A percentile compares a stretch with the other conserved stretches of the same genome.
phyloP scores from a whole-genome alignment of 2,113 vertebrate species.

The Trogon melanurus region DNA sequence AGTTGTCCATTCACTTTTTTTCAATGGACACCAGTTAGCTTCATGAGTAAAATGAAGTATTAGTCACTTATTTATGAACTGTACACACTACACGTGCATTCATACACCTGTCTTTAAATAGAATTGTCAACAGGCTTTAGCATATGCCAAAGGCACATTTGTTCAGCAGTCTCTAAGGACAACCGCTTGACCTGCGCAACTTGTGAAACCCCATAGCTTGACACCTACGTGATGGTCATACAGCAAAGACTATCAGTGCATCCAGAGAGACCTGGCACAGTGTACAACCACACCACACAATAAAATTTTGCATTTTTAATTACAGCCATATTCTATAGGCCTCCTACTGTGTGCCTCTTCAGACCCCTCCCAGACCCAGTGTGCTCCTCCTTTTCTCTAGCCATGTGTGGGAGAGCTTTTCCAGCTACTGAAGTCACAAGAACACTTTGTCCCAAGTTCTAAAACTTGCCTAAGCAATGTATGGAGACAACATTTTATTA shows the following conservation, averaged over 20 bases:
- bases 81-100: neutral
- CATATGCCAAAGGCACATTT: neutral
- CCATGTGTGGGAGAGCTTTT: neutral
- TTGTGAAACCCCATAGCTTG: neutral
- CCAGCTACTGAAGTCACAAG: neutral
- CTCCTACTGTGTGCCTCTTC: neutral
- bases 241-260: neutral
- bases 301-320: neutral
- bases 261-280: neutral
- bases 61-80: neutral
- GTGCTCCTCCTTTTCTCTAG: neutral
- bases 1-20: neutral
- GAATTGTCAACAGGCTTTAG: neutral
- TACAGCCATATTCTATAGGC: neutral
- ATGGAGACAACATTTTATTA: neutral
- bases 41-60: neutral
- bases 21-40: neutral
- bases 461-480: neutral
- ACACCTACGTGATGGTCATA: neutral
- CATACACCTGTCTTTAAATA: neutral
- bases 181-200: neutral
- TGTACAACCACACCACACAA: neutral
- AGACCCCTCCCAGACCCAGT: neutral
- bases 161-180: neutral
- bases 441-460: neutral